Evolutionary conservation across 1,140 invertebrate species (phyloP).

Genomic region (Bombyx mori): ASM3026992v2 NC_085120.1:9316501-9317000

Average conservation of each 20-base stretch:
- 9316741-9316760: slow-evolving; percentile 59
- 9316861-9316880: slow-evolving; percentile 64
- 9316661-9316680: slow-evolving; percentile 50
- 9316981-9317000: slow-evolving; percentile 85
- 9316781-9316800: slow-evolving; percentile 54
- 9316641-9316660: slow-evolving; percentile 64
- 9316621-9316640: slow-evolving; percentile 52
- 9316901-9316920: slow-evolving; percentile 67
- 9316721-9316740: slow-evolving; percentile 67
- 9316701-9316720: slow-evolving; percentile 57
- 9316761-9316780: slow-evolving; percentile 57
- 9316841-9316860: slow-evolving; percentile 71
- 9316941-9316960: slow-evolving; percentile 72
- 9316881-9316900: slow-evolving; percentile 73
- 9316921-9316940: slow-evolving; percentile 73
- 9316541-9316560: slow-evolving; percentile 53
- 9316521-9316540: slow-evolving; percentile 67
- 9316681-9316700: slow-evolving; percentile 51
- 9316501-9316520: neutral
- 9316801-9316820: slow-evolving; percentile 57
- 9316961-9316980: slow-evolving; percentile 81
- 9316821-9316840: slow-evolving; percentile 62
- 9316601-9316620: slow-evolving; percentile 58
- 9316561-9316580: slow-evolving; percentile 50
- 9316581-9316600: slow-evolving; percentile 62